Evolutionary conservation across 2,797 vertebrate genomes (phyloP).

Genomic region (Acridotheres tristis): DNA sequence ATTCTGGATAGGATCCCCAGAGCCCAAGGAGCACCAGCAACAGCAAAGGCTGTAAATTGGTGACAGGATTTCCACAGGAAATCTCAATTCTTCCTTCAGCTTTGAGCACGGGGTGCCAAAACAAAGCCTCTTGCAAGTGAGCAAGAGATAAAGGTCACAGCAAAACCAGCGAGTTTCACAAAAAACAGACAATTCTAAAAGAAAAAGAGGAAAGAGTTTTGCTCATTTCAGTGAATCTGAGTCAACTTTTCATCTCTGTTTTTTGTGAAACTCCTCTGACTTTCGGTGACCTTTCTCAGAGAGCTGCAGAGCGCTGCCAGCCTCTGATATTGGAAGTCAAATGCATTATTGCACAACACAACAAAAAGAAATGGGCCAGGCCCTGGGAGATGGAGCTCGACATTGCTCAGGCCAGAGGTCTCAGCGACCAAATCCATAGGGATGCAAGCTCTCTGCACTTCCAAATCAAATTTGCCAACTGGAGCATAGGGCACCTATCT

Average conservation of each 20-base stretch:
- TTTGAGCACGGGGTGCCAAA: not conserved
- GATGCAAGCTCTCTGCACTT: not conserved
- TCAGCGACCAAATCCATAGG: not conserved
- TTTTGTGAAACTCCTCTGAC: constrained; percentile 73
- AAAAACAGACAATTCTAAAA: constrained; percentile 72
- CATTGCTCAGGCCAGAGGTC: not conserved
- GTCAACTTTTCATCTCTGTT: constrained; percentile 73
- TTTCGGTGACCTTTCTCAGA: constrained; percentile 77
- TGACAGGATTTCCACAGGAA: not conserved
- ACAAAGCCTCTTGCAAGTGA: constrained; percentile 31
- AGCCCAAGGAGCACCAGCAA: not conserved
- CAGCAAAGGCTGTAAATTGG: not conserved
- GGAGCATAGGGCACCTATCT: not conserved
- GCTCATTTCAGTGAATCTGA: constrained; percentile 73
- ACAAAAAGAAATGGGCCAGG: not conserved
- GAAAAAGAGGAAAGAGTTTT: constrained; percentile 55
- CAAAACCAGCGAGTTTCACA: constrained; percentile 75
- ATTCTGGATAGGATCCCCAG: not conserved
- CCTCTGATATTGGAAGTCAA: constrained; percentile 13
- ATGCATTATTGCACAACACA: not conserved
- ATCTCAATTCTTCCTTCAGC: not conserved
- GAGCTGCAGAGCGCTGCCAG: not conserved
- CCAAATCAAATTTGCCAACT: not conserved
- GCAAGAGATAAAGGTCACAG: constrained; percentile 75
- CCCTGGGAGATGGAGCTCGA: not conserved